A percentile compares a stretch with the other conserved stretches of the same genome.
Conservation (phyloP, 2,888 invertebrate genomes). For the Lasioglossum leucozonium region DNA sequence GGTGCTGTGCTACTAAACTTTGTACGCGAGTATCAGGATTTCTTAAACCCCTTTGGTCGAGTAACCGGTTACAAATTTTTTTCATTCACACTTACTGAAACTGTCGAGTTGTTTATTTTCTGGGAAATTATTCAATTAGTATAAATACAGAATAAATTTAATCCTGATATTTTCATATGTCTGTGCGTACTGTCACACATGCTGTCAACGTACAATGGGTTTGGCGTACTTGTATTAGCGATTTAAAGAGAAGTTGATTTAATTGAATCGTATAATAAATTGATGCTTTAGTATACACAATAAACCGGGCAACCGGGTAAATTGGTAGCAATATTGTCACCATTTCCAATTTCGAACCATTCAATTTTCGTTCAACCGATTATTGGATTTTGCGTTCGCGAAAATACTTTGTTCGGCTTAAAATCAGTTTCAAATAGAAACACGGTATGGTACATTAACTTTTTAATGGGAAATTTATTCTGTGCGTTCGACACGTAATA, state of each 20-base stretch:
- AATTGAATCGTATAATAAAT: background rate
- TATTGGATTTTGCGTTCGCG: background rate
- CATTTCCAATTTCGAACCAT: background rate
- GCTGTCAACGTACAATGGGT: background rate
- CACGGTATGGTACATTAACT: background rate
- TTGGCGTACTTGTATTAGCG: background rate
- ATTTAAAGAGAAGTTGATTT: background rate
- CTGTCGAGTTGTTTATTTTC: background rate
- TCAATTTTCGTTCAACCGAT: background rate
- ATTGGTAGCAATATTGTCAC: background rate
- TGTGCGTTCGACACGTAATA: background rate
- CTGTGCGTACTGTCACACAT: no score
- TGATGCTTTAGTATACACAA: background rate
- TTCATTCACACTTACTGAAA: background rate
- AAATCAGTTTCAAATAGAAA: background rate
- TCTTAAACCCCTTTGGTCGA: background rate
- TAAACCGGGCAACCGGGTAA: background rate
- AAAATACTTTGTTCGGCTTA: background rate
- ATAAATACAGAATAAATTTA: background rate
- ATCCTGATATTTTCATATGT: background rate
- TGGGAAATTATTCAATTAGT: background rate
- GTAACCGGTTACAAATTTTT: background rate
- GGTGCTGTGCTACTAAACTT: background rate
- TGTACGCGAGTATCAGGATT: background rate
- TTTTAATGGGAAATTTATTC: background rate